phyloP scores from a whole-genome alignment of 2,888 invertebrate species.

The Hartigia nigra region DNA sequence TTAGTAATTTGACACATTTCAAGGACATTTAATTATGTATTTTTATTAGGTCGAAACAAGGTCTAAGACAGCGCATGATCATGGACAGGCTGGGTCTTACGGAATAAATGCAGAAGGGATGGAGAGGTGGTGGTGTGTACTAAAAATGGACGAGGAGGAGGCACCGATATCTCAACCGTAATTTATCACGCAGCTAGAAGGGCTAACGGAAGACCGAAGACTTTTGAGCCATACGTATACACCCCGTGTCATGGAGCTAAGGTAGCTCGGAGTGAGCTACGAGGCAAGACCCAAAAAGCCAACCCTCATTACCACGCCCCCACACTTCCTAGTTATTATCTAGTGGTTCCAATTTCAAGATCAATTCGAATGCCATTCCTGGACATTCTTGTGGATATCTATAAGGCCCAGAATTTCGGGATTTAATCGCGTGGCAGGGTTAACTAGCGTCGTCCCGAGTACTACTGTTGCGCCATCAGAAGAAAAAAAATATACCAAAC shows the following conservation, averaged over 20 bases:
- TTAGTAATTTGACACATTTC: neutral
- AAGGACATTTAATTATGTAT: neutral
- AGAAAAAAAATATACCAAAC: neutral
- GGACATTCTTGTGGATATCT: neutral
- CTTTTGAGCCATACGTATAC: constrained; percentile 9
- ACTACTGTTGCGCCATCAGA: neutral
- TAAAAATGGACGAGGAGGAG: constrained; percentile 53
- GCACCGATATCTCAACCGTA: constrained; percentile 58
- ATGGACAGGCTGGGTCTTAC: neutral
- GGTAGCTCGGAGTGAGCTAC: constrained; percentile 14
- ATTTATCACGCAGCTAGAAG: constrained; percentile 57
- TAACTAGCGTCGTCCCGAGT: neutral
- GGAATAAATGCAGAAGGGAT: constrained; percentile 19
- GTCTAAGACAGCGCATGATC: neutral
- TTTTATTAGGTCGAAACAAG: neutral
- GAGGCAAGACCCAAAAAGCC: constrained; percentile 28
- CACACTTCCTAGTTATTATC: constrained; percentile 59
- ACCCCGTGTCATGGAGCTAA: constrained; percentile 5
- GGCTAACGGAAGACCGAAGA: constrained; percentile 25
- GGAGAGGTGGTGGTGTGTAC: constrained; percentile 34
- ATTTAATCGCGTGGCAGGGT: constrained; percentile 1
- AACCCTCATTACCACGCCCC: constrained; percentile 59
- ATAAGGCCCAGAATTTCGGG: neutral
- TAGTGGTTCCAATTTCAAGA: constrained; percentile 54
- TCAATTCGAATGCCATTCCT: constrained; percentile 43